Base-by-base conservation (phyloP, 2,797 vertebrate species). In the Poliocrania exsul region DNA sequence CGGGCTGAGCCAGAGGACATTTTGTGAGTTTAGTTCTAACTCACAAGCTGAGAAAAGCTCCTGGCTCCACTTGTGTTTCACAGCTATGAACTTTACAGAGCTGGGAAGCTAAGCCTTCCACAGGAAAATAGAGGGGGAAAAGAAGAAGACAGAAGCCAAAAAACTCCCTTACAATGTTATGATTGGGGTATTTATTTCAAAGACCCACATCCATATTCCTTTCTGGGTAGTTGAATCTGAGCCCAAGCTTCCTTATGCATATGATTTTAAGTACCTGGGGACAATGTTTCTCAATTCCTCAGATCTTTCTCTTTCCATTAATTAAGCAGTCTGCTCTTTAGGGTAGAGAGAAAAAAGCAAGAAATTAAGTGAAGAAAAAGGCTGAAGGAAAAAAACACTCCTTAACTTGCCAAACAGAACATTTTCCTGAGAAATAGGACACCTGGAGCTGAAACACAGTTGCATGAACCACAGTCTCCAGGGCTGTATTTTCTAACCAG, bases 261-360 rank as follows among this genome's bases (percentile, higher is more conserved):
- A 29, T 61, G 54, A 19, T 90, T 87, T 83, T 64, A 28, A 31
- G 69, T 86, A 44, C 53, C 75, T 92, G 53, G 85, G 79, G 94
- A 94, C 65, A 83, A 26, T 16, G 35, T 81, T 89, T 67, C 61
- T 87, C 92, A 77, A 0, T 71, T 92, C 61, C 72, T 94, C 57
- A 92, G 84, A 87, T 92, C 89, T 87, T 93, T 92, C 40, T 10
- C 5, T 88, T 90, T 82, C 84, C 6, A 0, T 87, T 93, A 94
- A 93, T 93, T 94, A 92, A 87, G 42, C 15, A 81, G 70, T 46
- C 70, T 83, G 21, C 26, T 78, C 46, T 91, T 92, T 50, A 89
- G 35, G 29, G 51, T 60, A 92, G 21, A 6, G 8, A 70, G 33
- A 85, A 24, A 28, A 95, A 96, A 87, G 56, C 8, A 69, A 89